A percentile compares a stretch with the other conserved stretches of the same genome.
These are phyloP conservation scores for Erithacus rubecula DNA, from an alignment of 2,797 vertebrate species.

Conservation along the genomic window DNA sequence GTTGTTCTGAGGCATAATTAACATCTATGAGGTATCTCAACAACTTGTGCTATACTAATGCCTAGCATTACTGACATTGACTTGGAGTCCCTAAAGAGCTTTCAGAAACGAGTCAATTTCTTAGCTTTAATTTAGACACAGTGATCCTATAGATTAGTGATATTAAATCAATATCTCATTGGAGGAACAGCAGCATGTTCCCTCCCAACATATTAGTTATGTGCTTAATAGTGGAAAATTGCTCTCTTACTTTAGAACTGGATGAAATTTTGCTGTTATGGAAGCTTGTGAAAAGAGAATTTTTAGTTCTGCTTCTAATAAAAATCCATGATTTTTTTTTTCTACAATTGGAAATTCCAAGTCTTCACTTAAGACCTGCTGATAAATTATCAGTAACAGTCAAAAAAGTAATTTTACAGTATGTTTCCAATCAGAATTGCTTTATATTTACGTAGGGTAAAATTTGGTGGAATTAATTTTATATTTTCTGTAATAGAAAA, in stretches of 20 bases:
- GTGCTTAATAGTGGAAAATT: neutral
- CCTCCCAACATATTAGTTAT: neutral
- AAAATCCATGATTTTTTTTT: neutral
- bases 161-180: conserved; percentile 24
- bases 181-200: neutral
- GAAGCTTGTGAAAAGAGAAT: neutral
- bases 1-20: conserved; percentile 4
- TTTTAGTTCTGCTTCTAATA: neutral
- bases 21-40: neutral
- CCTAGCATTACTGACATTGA: neutral
- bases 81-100: neutral
- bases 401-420: neutral
- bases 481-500: neutral
- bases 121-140: neutral
- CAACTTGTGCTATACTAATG: neutral
- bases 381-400: neutral
- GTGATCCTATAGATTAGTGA: neutral
- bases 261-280: neutral
- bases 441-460: neutral
- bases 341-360: neutral
- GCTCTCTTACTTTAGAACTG: neutral
- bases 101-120: neutral
- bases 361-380: neutral
- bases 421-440: neutral
- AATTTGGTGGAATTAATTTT: neutral